Conservation (phyloP, 2,888 invertebrate genomes). For the Lasioglossum vierecki region DNA sequence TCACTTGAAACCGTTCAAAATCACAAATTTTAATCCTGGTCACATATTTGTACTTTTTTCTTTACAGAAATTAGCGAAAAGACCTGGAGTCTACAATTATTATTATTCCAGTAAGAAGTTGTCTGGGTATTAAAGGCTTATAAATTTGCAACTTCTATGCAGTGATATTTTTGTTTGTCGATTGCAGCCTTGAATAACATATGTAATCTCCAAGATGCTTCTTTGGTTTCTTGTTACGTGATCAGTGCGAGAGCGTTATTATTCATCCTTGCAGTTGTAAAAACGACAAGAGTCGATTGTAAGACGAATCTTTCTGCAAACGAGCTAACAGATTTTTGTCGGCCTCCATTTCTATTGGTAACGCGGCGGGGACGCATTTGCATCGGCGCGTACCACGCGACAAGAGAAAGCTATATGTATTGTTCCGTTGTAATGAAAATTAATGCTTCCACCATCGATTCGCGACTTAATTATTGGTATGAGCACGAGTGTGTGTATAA, state of each 20-base stretch:
- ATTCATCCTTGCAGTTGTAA: slow-evolving; percentile 30
- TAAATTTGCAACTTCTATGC: slow-evolving; percentile 8
- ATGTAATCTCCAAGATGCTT: slow-evolving; percentile 30
- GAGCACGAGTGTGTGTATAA: slow-evolving; percentile 20
- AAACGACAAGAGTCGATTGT: slow-evolving; percentile 16
- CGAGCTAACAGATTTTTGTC: slow-evolving; percentile 34
- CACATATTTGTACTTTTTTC: background rate
- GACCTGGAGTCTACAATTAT: background rate
- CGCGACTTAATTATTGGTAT: slow-evolving; percentile 33
- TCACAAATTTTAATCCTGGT: too few relatives aligned
- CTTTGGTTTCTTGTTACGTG: slow-evolving; percentile 57
- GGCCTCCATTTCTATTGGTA: background rate
- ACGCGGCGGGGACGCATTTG: slow-evolving; percentile 4
- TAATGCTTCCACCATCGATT: slow-evolving; percentile 36
- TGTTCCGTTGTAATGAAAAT: slow-evolving; percentile 39
- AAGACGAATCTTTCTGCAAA: slow-evolving; percentile 34
- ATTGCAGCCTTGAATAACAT: slow-evolving; percentile 36
- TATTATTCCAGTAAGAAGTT: background rate
- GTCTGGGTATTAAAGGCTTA: background rate
- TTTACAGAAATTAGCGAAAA: background rate
- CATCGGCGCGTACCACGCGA: slow-evolving; percentile 1
- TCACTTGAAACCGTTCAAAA: too few relatives aligned
- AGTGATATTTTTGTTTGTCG: slow-evolving; percentile 22
- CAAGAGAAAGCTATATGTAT: slow-evolving; percentile 33
- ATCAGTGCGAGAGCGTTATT: slow-evolving; percentile 40